phyloP scores from a whole-genome alignment of 2,797 vertebrate species.

The Chelon auratus region DNA sequence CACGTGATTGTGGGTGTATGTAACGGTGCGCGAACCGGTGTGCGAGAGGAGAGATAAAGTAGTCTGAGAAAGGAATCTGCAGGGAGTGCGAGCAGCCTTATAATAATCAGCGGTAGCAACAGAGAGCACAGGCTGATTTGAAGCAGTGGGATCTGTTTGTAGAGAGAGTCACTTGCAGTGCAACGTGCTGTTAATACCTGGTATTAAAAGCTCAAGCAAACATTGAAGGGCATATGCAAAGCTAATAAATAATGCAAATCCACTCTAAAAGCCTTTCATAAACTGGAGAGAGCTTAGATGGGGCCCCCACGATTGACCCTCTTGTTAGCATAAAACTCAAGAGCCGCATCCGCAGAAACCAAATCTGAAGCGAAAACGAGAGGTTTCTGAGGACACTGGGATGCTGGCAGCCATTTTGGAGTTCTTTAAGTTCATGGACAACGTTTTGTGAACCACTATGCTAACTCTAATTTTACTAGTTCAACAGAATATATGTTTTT shows the following conservation, averaged over 20 bases:
- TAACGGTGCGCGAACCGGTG: neutral
- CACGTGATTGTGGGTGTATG: neutral
- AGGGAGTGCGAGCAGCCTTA: neutral
- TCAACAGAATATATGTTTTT: neutral
- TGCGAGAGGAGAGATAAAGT: slow-evolving; percentile 15
- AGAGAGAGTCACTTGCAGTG: slow-evolving; percentile 35
- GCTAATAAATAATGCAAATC: slow-evolving; percentile 80
- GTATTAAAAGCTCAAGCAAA: slow-evolving; percentile 72
- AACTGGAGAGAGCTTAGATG: slow-evolving; percentile 65
- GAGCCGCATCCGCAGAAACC: slow-evolving; percentile 24
- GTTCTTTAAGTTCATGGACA: neutral
- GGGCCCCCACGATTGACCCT: slow-evolving; percentile 55
- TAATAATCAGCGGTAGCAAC: slow-evolving; percentile 27
- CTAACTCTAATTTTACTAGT: neutral
- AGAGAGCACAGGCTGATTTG: slow-evolving; percentile 22
- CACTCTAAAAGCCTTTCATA: slow-evolving; percentile 67
- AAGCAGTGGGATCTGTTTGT: slow-evolving; percentile 35
- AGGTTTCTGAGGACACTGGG: slow-evolving; percentile 10
- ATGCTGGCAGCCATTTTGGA: neutral
- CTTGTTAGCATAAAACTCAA: slow-evolving; percentile 51
- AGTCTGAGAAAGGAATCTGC: slow-evolving; percentile 15
- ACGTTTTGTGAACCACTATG: neutral
- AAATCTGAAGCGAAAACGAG: neutral
- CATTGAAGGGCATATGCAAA: slow-evolving; percentile 62
- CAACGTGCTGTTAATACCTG: slow-evolving; percentile 61